These are phyloP conservation scores for Myotis lucifugus DNA, from an alignment of 2,113 vertebrate species.

Conservation along the genomic window DNA sequence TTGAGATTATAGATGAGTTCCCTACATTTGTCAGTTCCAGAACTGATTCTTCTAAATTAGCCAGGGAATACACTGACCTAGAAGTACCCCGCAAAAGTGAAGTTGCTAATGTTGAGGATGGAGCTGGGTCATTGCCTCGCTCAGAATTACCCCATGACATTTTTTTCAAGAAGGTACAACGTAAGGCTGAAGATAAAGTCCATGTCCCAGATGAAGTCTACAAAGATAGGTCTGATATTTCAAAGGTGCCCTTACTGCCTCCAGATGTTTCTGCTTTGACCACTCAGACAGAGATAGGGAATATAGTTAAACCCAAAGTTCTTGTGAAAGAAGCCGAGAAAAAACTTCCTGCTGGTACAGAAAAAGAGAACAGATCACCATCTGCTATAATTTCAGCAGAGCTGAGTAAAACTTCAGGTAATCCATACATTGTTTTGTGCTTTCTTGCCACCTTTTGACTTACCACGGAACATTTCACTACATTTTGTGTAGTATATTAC, in stretches of 20 bases:
- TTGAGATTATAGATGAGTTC: constrained; percentile 84
- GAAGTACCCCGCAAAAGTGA: constrained; percentile 67
- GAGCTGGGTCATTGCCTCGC: constrained; percentile 72
- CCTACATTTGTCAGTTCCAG: constrained; percentile 80
- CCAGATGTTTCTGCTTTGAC: constrained; percentile 77
- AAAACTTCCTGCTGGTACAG: constrained; percentile 81
- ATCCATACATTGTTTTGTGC: constrained; percentile 75
- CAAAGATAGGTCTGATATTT: constrained; percentile 80
- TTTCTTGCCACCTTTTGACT: constrained; percentile 66
- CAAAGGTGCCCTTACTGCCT: constrained; percentile 62
- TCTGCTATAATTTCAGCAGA: constrained; percentile 85
- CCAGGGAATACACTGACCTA: constrained; percentile 58
- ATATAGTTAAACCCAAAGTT: constrained; percentile 81
- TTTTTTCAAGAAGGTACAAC: constrained; percentile 80
- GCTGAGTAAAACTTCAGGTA: constrained; percentile 89
- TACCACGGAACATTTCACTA: neutral
- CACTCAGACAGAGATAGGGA: constrained; percentile 78
- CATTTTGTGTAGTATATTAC: neutral
- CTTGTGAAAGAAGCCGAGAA: constrained; percentile 79
- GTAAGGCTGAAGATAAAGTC: constrained; percentile 76
- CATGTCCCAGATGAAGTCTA: constrained; percentile 76
- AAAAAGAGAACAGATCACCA: constrained; percentile 80
- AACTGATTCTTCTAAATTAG: constrained; percentile 70
- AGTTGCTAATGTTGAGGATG: constrained; percentile 56
- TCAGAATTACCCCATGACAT: constrained; percentile 82